Evolutionary conservation across 1,140 invertebrate genomes (phyloP).

Genomic region (Glossosoma conforme): DNA sequence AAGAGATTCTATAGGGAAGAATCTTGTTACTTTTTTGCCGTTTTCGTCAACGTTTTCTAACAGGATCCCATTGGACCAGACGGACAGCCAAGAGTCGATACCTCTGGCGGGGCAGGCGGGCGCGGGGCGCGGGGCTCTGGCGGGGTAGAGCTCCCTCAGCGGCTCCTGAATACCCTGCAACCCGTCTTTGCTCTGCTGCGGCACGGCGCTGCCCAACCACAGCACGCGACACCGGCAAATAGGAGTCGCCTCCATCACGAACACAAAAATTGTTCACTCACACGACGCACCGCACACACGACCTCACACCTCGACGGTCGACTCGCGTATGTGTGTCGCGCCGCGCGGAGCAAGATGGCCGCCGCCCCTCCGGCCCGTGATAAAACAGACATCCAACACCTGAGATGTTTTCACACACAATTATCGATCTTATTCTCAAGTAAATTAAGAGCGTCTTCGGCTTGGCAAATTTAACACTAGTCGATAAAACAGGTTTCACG

Average conservation of each 20-base stretch:
- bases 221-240: constrained; percentile 96
- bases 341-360: constrained; percentile 14
- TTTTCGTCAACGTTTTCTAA: constrained; percentile 96
- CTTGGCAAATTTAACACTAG: constrained; percentile 1
- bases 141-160: constrained; percentile 91
- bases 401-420: neutral
- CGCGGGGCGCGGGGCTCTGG: constrained; percentile 61
- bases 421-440: neutral
- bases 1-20: constrained; percentile 94
- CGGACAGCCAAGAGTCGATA: constrained; percentile 95
- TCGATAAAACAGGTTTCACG: constrained; percentile 29
- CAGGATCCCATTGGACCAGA: constrained; percentile 94
- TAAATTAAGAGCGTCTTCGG: neutral
- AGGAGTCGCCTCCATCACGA: constrained; percentile 70
- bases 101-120: constrained; percentile 78
- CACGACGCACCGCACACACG: constrained; percentile 29
- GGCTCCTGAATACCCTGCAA: constrained; percentile 97
- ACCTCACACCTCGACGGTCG: constrained; percentile 16
- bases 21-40: constrained; percentile 88
- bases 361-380: constrained; percentile 15
- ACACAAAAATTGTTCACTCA: neutral
- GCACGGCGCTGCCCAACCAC: constrained; percentile 95
- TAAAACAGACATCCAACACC: constrained; percentile 16
- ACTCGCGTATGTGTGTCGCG: constrained; percentile 22
- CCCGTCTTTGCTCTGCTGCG: constrained; percentile 95